These are phyloP conservation scores for Lepilemur ruficaudatus DNA, from an alignment of 2,797 vertebrate species.

Conservation along the genomic window DNA sequence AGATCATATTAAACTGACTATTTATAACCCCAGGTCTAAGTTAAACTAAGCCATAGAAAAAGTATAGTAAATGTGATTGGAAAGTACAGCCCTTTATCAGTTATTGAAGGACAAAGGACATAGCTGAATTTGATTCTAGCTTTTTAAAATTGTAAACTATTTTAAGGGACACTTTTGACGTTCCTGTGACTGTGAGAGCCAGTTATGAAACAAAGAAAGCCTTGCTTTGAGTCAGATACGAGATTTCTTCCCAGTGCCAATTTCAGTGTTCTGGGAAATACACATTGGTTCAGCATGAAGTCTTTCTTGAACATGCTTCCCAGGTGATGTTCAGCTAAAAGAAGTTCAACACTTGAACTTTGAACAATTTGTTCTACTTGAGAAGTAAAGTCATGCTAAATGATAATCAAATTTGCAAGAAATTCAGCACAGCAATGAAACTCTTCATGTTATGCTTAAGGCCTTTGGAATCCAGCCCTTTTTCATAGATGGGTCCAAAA, in stretches of 20 bases:
- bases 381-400: slow-evolving; percentile 37
- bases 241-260: neutral
- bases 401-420: neutral
- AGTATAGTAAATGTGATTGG: neutral
- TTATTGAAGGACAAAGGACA: neutral
- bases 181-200: neutral
- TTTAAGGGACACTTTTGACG: neutral
- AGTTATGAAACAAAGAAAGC: slow-evolving; percentile 28
- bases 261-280: slow-evolving; percentile 34
- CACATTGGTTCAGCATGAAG: neutral
- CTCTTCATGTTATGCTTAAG: neutral
- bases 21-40: neutral
- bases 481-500: neutral
- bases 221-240: neutral
- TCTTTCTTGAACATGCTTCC: neutral
- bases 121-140: neutral
- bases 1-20: neutral
- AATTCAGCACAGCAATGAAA: neutral
- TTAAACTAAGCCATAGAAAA: slow-evolving; percentile 37
- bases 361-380: slow-evolving; percentile 54
- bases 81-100: neutral
- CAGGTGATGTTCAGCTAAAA: slow-evolving; percentile 46
- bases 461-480: neutral
- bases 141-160: neutral
- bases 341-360: slow-evolving; percentile 50